Percentiles rank a stretch among this genome's conserved stretches.
phyloP scores from a whole-genome alignment of 2,797 vertebrate genomes.

The Amblyopsis hoosieri region DNA sequence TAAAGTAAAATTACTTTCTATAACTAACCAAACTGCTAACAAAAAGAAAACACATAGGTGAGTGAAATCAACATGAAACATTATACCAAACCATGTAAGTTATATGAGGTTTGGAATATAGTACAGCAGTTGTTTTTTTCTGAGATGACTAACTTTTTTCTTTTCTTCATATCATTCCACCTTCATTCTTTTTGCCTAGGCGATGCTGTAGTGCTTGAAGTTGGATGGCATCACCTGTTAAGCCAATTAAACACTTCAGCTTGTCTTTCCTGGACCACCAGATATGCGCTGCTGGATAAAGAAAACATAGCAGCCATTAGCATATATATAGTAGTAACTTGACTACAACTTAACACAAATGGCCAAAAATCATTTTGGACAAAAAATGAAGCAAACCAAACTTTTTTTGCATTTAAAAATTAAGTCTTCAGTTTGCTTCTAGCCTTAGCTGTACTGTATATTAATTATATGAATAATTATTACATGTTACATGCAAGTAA shows the following conservation, averaged over 20 bases:
- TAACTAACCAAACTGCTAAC: slow-evolving; percentile 71
- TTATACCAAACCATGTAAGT: slow-evolving; percentile 83
- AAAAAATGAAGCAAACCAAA: too few species aligned
- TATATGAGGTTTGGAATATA: slow-evolving; percentile 89
- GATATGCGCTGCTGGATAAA: slow-evolving; percentile 84
- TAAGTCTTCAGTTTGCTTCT: too few species aligned
- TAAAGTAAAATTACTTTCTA: slow-evolving; percentile 42
- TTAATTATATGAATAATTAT: too few species aligned
- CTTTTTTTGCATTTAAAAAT: too few species aligned
- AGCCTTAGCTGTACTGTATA: too few species aligned
- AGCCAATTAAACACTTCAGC: slow-evolving; percentile 94
- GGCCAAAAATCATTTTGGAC: too few species aligned
- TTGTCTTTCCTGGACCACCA: slow-evolving; percentile 93
- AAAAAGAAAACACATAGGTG: slow-evolving; percentile 75
- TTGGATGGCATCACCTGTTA: slow-evolving; percentile 91
- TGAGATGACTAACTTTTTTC: slow-evolving; percentile 89
- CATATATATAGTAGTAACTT: neutral
- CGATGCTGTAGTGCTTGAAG: slow-evolving; percentile 90
- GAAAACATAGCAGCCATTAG: slow-evolving; percentile 37
- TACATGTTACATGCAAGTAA: too few species aligned
- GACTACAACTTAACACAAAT: neutral
- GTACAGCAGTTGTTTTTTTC: slow-evolving; percentile 92
- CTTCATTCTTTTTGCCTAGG: slow-evolving; percentile 74
- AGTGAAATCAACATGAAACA: slow-evolving; percentile 73
- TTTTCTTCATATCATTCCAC: slow-evolving; percentile 84